Evolutionary conservation across 2,888 invertebrate species (phyloP), one percentile per base, ranked within the genome.

Genomic region (Orthosia gracilis): DNA sequence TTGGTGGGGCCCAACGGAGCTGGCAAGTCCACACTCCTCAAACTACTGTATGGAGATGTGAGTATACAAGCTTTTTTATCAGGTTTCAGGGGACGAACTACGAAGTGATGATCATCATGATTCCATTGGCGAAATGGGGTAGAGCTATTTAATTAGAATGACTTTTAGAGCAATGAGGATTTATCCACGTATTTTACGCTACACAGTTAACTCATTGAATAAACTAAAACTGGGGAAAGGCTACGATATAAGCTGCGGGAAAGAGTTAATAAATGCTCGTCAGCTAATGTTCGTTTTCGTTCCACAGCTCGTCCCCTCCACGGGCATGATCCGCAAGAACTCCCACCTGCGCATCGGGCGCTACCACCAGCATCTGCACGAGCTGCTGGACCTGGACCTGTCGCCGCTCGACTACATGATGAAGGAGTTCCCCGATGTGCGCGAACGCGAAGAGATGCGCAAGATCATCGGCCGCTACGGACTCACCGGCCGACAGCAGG

Each of bases 381-480:
- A 99, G 94, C 97, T 99, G 78, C 97, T 99, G 40, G 99, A 99
- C 94, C 96, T 99, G 91, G 99, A 99, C 91, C 96, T 98, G 86
- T 99, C 99, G 31, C 99, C 99, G 15, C 96, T 99, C 58, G 99
- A 99, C 88, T 99, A 99, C 95, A 99, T 99, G 99, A 98, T 99
- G 98, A 98, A 98, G 90, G 97, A 98, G 88, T 99, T 99, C 94
- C 99, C 99, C 0, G 99, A 98, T 17, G 98, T 99, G 12, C 99
- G 99, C 89, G 99, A 99, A 94, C 98, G 98, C 47, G 99, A 99
- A 95, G 99, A 99, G 94, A 99, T 99, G 99, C 97, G 99, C 75
- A 99, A 99, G 95, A 99, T 99, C 87, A 99, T 99, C 89, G 99
- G 99, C 0, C 97, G 99, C 73, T 99, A 99, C 92, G 99, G 99